These are phyloP conservation scores for Elysia crispata DNA, from an alignment of 2,888 invertebrate species.

Conservation along the genomic window DNA sequence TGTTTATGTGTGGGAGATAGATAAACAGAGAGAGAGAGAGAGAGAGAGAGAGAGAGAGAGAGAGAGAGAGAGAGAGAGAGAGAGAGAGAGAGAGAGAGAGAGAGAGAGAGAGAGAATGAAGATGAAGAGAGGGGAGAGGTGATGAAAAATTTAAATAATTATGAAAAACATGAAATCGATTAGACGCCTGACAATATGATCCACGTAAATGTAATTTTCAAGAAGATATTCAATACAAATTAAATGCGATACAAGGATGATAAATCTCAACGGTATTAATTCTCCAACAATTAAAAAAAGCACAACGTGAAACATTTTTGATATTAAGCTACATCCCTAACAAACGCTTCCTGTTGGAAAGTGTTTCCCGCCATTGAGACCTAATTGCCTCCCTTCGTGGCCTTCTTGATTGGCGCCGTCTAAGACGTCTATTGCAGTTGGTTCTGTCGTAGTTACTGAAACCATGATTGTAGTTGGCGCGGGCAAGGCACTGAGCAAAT, in stretches of 20 bases:
- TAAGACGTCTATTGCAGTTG: conserved; percentile 49
- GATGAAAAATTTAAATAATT: too few species aligned
- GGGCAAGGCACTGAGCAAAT: conserved; percentile 60
- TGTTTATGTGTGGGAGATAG: conserved; percentile 11
- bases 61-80: conserved; percentile 33
- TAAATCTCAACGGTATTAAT: too few species aligned
- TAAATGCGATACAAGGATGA: too few species aligned
- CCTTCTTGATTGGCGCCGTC: not conserved
- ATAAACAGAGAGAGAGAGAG: conserved; percentile 1
- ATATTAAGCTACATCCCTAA: not conserved
- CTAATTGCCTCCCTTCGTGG: not conserved
- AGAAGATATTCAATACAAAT: too few species aligned
- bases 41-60: conserved; percentile 15
- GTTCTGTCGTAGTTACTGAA: conserved; percentile 59
- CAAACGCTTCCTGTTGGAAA: not conserved
- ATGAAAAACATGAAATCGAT: too few species aligned
- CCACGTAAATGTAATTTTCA: too few species aligned
- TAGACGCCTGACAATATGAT: too few species aligned
- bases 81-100: conserved; percentile 13
- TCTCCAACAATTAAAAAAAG: too few species aligned
- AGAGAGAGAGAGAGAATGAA: too few species aligned
- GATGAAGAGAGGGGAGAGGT: too few species aligned
- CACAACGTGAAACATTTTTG: too few species aligned
- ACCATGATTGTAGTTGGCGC: conserved; percentile 50
- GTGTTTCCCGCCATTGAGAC: not conserved